A percentile compares a stretch with the other conserved stretches of the same genome.
phyloP scores from a whole-genome alignment of 2,113 vertebrate species.

The Anthoscopus minutus region DNA sequence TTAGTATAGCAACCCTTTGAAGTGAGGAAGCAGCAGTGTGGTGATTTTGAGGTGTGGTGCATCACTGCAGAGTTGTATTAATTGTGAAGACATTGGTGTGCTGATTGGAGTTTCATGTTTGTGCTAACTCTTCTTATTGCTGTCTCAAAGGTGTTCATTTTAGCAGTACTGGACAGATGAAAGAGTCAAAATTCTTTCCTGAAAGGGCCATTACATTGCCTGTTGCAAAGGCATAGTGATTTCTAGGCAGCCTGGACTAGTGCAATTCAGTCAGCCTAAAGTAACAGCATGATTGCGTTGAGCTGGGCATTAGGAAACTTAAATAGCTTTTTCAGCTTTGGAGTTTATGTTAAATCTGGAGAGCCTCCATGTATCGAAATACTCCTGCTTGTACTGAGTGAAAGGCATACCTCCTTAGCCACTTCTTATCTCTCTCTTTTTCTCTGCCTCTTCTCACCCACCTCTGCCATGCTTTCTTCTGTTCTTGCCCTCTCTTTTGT shows the following conservation, averaged over 20 bases:
- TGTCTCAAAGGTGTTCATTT: not conserved
- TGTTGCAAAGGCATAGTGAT: not conserved
- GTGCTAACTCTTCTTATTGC: not conserved
- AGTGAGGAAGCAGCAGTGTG: not conserved
- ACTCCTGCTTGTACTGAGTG: not conserved
- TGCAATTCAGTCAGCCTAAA: not conserved
- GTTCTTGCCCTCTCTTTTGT: not conserved
- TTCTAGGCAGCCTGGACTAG: not conserved
- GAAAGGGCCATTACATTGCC: not conserved
- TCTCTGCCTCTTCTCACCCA: not conserved
- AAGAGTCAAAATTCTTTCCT: not conserved
- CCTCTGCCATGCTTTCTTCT: not conserved
- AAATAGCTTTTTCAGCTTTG: not conserved
- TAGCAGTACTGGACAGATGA: not conserved
- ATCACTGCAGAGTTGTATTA: not conserved
- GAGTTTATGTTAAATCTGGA: not conserved
- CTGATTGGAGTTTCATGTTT: not conserved
- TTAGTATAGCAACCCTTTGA: not conserved
- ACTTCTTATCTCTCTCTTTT: not conserved
- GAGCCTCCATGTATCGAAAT: not conserved
- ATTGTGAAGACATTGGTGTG: not conserved
- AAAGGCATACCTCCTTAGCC: not conserved
- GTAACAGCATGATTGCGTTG: not conserved
- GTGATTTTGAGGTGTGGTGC: not conserved
- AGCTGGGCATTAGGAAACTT: not conserved